Evolutionary conservation across 2,888 invertebrate species (phyloP).

Genomic region (Villa cingulata): DNA sequence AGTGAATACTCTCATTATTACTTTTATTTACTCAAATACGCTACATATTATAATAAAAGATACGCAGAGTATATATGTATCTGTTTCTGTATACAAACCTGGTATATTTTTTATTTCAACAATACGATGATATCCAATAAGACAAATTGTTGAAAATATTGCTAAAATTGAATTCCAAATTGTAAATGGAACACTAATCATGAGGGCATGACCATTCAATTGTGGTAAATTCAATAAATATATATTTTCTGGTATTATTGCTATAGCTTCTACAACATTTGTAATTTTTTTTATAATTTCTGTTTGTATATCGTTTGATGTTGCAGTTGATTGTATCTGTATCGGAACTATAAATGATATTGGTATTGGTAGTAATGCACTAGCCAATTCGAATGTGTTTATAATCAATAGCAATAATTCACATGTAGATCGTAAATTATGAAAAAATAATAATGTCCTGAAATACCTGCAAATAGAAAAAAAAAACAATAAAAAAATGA

Average conservation of each 20-base stretch:
- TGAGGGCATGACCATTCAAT: constrained; percentile 1
- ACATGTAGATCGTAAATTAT: constrained; percentile 30
- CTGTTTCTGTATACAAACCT: no score
- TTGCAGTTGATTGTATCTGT: neutral
- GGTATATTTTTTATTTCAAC: constrained; percentile 28
- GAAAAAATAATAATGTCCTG: constrained; percentile 30
- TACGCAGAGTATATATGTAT: no score
- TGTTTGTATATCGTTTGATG: neutral
- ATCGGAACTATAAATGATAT: constrained; percentile 8
- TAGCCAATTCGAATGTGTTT: constrained; percentile 29
- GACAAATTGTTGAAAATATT: constrained; percentile 25
- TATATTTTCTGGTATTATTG: neutral
- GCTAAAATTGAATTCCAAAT: constrained; percentile 27
- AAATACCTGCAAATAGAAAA: neutral
- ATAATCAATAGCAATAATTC: constrained; percentile 27
- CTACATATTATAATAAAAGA: no score
- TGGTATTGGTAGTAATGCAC: constrained; percentile 23
- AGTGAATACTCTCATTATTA: no score
- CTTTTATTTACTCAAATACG: no score
- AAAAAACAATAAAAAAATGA: no score
- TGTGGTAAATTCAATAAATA: neutral
- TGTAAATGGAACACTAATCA: constrained; percentile 19
- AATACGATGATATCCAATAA: constrained; percentile 30
- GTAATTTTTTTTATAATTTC: no score
- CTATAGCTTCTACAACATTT: neutral